Evolutionary conservation across 2,797 vertebrate genomes (phyloP), one percentile per base, ranked within the genome.

Genomic region (Todus mexicanus): DNA sequence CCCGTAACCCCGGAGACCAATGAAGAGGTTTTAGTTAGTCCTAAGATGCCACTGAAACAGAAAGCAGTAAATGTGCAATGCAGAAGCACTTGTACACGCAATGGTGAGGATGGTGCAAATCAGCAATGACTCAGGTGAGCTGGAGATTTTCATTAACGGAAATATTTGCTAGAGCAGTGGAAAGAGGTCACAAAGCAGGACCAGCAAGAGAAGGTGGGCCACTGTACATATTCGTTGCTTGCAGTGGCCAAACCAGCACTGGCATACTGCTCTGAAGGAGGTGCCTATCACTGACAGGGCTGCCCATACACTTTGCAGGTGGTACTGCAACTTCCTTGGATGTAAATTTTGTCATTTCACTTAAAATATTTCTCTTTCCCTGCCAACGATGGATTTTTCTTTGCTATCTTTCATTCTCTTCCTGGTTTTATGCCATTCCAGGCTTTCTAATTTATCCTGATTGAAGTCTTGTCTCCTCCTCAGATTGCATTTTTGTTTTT

Each of bases 141-240:
- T 26, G 15, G 8, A 60, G 61, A 37, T 11, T 8, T 68, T 31
- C 37, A 27, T 29, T 10, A 59, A 50, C 22, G 11, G 40, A 51
- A 90, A 80, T 9, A 6, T 40, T 53, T 78, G 22, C 57, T 48
- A n/a, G 31, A 31, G 21, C 27, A 45, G 20, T 9, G 37, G 33
- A 31, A 64, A 91, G 60, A 84, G 35, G 27, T 31, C 9, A 21
- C 72, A 51, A 20, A 42, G 7, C 69, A 76, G 50, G 80, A 21
- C 38, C 43, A 31, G 2, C 3, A 57, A 16, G 1, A 5, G 26
- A 26, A 51, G 60, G 43, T 31, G 56, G 60, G 56, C 19, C 7
- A 25, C 56, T 4, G 2, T 9, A 10, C 0, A 0, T 5, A 18
- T 12, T 23, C 47, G 20, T n/a, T 48, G 75, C 50, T 75, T 57